Evolutionary conservation across 1,140 invertebrate species (phyloP).

Genomic region (Ctenoplectra terminalis): DNA sequence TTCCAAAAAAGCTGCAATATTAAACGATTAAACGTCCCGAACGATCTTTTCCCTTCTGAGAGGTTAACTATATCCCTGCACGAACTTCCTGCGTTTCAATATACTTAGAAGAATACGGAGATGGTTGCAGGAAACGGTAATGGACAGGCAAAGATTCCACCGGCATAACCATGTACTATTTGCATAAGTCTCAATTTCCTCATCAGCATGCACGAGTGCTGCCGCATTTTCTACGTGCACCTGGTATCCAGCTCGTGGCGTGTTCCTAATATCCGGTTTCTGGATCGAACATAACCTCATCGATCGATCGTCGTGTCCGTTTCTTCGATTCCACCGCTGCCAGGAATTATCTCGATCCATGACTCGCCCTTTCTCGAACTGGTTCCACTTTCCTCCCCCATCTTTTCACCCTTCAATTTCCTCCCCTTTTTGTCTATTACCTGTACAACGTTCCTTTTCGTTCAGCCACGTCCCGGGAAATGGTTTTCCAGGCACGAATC

Average conservation of each 20-base stretch:
- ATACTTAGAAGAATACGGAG: neutral
- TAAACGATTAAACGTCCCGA: too few species aligned
- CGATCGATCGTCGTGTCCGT: neutral
- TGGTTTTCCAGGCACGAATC: slow-evolving; percentile 79
- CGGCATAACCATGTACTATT: neutral
- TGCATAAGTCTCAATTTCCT: slow-evolving; percentile 41
- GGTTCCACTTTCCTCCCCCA: too few species aligned
- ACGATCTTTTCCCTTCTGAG: neutral
- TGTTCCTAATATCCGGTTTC: neutral
- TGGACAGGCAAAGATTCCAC: slow-evolving; percentile 12
- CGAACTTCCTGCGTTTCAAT: neutral
- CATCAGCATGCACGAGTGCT: slow-evolving; percentile 27
- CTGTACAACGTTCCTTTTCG: neutral
- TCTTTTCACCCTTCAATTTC: neutral
- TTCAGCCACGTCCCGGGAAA: slow-evolving; percentile 41
- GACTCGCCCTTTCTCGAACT: neutral
- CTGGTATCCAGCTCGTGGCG: neutral
- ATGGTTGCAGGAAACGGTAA: neutral
- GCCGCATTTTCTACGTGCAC: slow-evolving; percentile 25
- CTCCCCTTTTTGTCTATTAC: slow-evolving; percentile 3
- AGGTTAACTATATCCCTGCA: neutral
- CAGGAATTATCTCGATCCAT: neutral
- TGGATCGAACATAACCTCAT: neutral
- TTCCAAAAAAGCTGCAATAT: too few species aligned
- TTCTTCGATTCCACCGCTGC: too few species aligned